Percentiles rank a stretch among this genome's conserved stretches.
phyloP scores from a whole-genome alignment of 37 sponge, comb jelly and placozoan species.

The Agelas oroides region DNA sequence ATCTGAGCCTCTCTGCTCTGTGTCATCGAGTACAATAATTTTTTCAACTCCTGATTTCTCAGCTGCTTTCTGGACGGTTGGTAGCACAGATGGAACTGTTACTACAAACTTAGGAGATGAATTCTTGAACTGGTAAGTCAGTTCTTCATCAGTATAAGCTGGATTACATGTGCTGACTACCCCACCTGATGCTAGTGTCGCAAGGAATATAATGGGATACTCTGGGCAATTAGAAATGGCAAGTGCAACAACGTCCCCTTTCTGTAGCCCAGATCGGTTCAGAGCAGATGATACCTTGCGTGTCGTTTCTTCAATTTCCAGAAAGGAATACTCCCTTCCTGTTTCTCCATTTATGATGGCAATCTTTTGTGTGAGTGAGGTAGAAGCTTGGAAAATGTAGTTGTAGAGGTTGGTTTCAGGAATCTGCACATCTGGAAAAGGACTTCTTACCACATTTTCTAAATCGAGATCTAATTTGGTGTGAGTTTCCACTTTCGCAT shows the following conservation, averaged over 20 bases:
- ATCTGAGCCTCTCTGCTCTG: not conserved
- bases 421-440: constrained; percentile 36
- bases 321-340: constrained; percentile 54
- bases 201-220: constrained; percentile 58
- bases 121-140: constrained; percentile 76
- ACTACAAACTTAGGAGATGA: constrained; percentile 63
- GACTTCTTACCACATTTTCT: constrained; percentile 60
- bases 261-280: constrained; percentile 48
- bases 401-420: constrained; percentile 38
- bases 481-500: too few relatives aligned
- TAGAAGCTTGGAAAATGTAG: constrained; percentile 25
- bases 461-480: too few relatives aligned
- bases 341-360: constrained; percentile 63
- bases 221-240: constrained; percentile 60
- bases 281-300: constrained; percentile 60
- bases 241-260: constrained; percentile 70
- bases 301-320: constrained; percentile 44
- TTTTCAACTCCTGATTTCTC: constrained; percentile 21
- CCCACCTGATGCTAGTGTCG: constrained; percentile 79
- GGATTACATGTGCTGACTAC: constrained; percentile 78
- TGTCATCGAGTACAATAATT: constrained; percentile 50
- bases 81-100: constrained; percentile 57
- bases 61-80: constrained; percentile 56
- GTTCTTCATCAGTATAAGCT: constrained; percentile 70
- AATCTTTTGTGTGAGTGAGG: constrained; percentile 22